phyloP scores from a whole-genome alignment of 2,797 vertebrate genomes.

The Alauda arvensis region DNA sequence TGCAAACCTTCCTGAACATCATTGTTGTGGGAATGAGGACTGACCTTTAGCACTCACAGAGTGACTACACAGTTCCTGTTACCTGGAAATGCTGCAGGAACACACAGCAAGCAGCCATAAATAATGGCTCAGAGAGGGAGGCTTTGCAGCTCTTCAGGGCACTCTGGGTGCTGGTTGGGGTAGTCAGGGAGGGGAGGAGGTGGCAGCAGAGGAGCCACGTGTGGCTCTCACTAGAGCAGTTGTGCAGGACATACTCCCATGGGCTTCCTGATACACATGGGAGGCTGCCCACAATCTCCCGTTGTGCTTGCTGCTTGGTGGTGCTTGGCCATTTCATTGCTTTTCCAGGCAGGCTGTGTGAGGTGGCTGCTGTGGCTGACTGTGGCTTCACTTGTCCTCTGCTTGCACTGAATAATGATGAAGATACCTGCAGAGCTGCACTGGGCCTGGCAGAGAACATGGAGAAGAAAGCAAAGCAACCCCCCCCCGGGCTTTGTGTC shows the following conservation, averaged over 20 bases:
- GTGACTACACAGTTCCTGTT: rapidly evolving
- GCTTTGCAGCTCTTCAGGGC: not conserved
- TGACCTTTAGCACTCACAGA: not conserved
- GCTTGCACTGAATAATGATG: not conserved
- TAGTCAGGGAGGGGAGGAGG: not conserved
- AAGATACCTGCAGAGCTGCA: not conserved
- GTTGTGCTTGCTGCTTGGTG: not conserved
- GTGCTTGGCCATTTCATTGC: not conserved
- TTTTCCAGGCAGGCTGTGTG: not conserved
- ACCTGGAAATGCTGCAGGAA: constrained; percentile 11
- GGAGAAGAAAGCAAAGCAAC: not conserved
- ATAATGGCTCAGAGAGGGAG: not conserved
- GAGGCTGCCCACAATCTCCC: not conserved
- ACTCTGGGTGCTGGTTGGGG: not conserved
- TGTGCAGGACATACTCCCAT: not conserved
- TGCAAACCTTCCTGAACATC: not conserved
- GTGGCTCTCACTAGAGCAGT: not conserved
- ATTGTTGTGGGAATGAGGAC: not conserved
- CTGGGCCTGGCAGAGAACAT: not conserved
- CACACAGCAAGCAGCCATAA: not conserved
- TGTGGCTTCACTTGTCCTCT: not conserved
- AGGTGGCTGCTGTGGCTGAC: not conserved
- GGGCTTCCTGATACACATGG: not conserved
- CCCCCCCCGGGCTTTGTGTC: not conserved
- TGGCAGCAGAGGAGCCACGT: rapidly evolving